Conservation (phyloP, 2,888 invertebrate species). For the Lithosia quadra region DNA sequence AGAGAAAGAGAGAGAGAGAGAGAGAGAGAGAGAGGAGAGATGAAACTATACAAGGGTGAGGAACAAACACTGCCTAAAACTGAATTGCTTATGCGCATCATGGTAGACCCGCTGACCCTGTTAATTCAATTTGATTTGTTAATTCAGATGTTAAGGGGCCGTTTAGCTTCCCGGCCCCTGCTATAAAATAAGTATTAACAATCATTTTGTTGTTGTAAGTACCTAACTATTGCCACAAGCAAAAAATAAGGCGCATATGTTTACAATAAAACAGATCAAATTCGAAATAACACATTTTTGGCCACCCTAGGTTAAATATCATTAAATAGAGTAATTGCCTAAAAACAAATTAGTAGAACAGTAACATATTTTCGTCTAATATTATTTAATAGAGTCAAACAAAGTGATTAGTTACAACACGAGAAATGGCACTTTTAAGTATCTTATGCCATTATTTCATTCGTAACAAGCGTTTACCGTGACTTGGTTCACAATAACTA, state of each 20-base stretch:
- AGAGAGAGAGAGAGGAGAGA: no score
- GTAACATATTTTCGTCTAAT: not conserved
- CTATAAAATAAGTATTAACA: no score
- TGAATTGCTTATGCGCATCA: no score
- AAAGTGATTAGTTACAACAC: slow-evolving; percentile 8
- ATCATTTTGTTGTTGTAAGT: not conserved
- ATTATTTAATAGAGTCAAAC: not conserved
- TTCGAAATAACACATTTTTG: slow-evolving; percentile 10
- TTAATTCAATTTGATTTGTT: no score
- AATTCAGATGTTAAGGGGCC: no score
- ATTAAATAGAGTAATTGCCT: slow-evolving; percentile 33
- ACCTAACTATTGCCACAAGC: not conserved
- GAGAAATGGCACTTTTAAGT: not conserved
- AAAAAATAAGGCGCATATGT: not conserved
- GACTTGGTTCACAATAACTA: not conserved
- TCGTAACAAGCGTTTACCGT: not conserved
- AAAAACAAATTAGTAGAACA: slow-evolving; percentile 15
- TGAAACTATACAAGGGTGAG: no score
- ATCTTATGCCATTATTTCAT: not conserved
- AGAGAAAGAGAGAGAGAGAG: no score
- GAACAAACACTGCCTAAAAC: no score
- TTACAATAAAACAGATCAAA: not conserved
- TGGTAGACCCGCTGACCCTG: no score
- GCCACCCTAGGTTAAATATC: slow-evolving; percentile 37
- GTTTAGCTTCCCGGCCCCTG: no score